Percentiles rank a stretch among this genome's conserved stretches.
Conservation (phyloP, 2,113 vertebrate genomes). For the Trematomus loennbergii region DNA sequence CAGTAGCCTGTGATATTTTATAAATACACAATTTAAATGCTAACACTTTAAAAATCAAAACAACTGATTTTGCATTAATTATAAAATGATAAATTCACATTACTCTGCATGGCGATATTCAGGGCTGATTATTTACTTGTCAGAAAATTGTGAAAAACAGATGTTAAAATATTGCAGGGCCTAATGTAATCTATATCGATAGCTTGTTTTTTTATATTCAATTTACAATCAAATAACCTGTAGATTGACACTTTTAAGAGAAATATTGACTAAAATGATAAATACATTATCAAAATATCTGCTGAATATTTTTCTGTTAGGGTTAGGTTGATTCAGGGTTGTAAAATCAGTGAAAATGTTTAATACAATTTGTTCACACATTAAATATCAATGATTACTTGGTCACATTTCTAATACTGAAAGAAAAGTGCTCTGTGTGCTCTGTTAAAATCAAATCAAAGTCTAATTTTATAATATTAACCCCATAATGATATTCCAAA, state of each 20-base stretch:
- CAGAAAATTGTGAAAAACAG: not conserved
- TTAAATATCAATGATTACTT: not conserved
- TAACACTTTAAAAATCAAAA: constrained; percentile 26
- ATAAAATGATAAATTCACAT: constrained; percentile 11
- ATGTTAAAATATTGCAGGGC: not conserved
- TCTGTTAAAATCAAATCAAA: not conserved
- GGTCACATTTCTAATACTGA: not conserved
- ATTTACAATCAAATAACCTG: not conserved
- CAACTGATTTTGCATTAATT: constrained; percentile 1
- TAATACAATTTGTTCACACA: not conserved
- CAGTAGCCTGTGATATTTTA: not conserved
- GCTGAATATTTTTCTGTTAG: not conserved
- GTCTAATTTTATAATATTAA: not conserved
- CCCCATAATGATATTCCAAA: not conserved
- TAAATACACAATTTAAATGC: constrained; percentile 1
- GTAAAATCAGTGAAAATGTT: not conserved
- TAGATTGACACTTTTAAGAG: not conserved
- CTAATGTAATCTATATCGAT: not conserved
- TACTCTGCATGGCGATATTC: not conserved
- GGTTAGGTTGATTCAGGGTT: not conserved
- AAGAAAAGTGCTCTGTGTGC: not conserved
- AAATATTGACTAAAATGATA: not conserved
- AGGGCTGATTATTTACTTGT: not conserved
- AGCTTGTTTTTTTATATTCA: not conserved
- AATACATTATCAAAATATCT: not conserved